phyloP scores from a whole-genome alignment of 1,140 invertebrate species.

The Megalopta genalis region DNA sequence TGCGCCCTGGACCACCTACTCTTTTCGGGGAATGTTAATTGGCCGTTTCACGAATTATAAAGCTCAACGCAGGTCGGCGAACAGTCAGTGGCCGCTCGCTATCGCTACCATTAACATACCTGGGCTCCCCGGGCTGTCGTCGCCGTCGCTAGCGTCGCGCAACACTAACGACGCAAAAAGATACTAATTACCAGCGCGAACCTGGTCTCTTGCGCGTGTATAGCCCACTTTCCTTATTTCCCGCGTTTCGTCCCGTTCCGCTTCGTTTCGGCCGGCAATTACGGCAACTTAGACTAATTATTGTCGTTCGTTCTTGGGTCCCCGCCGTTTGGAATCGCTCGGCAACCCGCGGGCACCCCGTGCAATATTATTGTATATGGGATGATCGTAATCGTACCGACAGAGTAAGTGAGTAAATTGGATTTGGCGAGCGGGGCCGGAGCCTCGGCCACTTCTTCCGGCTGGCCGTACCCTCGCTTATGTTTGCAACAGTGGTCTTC shows the following conservation, averaged over 20 bases:
- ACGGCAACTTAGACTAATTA: slow-evolving; percentile 46
- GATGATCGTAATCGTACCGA: slow-evolving; percentile 19
- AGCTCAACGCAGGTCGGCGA: slow-evolving; percentile 1
- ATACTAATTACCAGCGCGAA: slow-evolving; percentile 50
- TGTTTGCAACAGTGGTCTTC: background rate
- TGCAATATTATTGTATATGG: slow-evolving; percentile 3
- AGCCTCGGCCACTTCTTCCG: background rate
- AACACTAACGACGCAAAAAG: slow-evolving; percentile 59
- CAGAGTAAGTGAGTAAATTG: slow-evolving; percentile 22
- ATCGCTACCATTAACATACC: slow-evolving; percentile 66
- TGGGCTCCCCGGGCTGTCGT: slow-evolving; percentile 50
- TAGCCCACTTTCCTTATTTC: slow-evolving; percentile 53
- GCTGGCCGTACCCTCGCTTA: too few relatives aligned
- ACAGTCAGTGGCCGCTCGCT: slow-evolving; percentile 30
- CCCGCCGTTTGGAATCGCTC: slow-evolving; percentile 11
- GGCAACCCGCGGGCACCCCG: background rate
- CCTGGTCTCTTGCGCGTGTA: slow-evolving; percentile 16
- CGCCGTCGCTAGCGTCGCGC: slow-evolving; percentile 37
- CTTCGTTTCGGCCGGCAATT: slow-evolving; percentile 16
- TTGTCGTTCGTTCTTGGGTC: slow-evolving; percentile 28
- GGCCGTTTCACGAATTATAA: slow-evolving; percentile 68
- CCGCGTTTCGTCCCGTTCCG: background rate
- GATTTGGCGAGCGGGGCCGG: background rate
- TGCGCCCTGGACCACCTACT: slow-evolving; percentile 41
- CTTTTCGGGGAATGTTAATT: slow-evolving; percentile 66